Base-by-base conservation (phyloP, 2,113 vertebrate genomes). In the Saguinus imperator region DNA sequence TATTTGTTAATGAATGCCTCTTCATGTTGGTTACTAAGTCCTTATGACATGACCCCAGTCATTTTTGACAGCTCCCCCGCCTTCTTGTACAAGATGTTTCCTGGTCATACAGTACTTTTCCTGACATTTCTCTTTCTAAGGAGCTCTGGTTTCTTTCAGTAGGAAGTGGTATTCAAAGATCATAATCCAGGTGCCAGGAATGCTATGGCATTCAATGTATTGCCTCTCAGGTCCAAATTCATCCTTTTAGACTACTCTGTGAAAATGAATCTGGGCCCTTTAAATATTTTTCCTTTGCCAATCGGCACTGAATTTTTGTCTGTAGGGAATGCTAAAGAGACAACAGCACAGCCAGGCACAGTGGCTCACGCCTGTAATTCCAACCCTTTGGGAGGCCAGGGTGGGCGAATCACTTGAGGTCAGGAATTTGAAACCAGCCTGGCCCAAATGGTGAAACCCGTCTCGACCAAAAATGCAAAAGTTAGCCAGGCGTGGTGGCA, bases 201-300 rank as follows among this genome's bases (percentile, higher is more conserved):
- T 43, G 37, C 25, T 35, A 6, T 68, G 45, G 11, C 72, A 64
- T 76, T 8, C 6, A 17, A 37, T 48, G 8, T 40, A 68, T 37
- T 64, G 37, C 35, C 25, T 45, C 80, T 92, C 58, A 45, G 40
- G 25, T 45, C 43, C 68, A 64, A 68, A 48, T 83, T 88, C 61
- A 80, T 61, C 91, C 84, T 66, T 88, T 35, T 40, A 79, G 40
- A 83, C 43, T 64, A 14, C 77, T 73, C 70, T 84, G 9, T 79
- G 76, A 84, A 94, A 95, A 93, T 48, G 6, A 70, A 83, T 94
- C 91, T 91, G 87, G 76, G 87, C 82, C 76, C 87, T 91, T 90
- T 13, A 66, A 57, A 58, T 81, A 83, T 68, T 89, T 80, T 52
- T 52, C 48, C 61, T 93, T 61, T 72, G 40, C 40, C 35, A 45